Evolutionary conservation across 2,888 invertebrate species (phyloP), one percentile per base, ranked within the genome.

Genomic region (Lithosia quadra): DNA sequence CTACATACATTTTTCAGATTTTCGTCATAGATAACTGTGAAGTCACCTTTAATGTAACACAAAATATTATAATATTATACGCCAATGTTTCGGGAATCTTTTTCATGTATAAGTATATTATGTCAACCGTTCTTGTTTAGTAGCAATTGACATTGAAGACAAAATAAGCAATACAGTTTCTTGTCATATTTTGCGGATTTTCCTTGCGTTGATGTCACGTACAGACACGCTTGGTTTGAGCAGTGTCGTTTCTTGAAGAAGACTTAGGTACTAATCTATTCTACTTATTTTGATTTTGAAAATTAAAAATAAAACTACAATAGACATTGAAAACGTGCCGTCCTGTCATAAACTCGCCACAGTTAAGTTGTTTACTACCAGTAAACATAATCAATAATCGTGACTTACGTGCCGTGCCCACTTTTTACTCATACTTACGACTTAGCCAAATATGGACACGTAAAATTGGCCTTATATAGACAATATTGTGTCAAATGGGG

Each of bases 351-450:
- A 89, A 86, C 84, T 80, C 76, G 81, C 86, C 86, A 87, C 85
- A 90, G 87, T 90, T 89, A 90, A 91, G 85, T 89, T 89, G 91
- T 92, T 93, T 92, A 92, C 89, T 90, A 85, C 86, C 88, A 87
- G 91, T 92, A 92, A 91, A 93, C 90, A 88, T 91, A 91, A 92
- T 93, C 92, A 93, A 93, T 93, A 91, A 91, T 88, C 86, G 87
- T 90, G 90, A 92, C 87, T 91, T 91, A 92, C 87, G 89, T 83
- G 88, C 85, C 86, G 81, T 84, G 80, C 85, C 78, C 80, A 88
- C 84, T 88, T 92, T 91, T 91, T 90, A 91, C 87, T 86, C 86
- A 84, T 84, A 86, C 88, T 90, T 87, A 85, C 79, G 71, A 81
- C 83, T 85, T 83, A 84, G 81, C 85, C 86, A 86, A 89, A 90